Conservation (phyloP, 2,888 invertebrate species). For the Antheraea yamamai region DNA sequence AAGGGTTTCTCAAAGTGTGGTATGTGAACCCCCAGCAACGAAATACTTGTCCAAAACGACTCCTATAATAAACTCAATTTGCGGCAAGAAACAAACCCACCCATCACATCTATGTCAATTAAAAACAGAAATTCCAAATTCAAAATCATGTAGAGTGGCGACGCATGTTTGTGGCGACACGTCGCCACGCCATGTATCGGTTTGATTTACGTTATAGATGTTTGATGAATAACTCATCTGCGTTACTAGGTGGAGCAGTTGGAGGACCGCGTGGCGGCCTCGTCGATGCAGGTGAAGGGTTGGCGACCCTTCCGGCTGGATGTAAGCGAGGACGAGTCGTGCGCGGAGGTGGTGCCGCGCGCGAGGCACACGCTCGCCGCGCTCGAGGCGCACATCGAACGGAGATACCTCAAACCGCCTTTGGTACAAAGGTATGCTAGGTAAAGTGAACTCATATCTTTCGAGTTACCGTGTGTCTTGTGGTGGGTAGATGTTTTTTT, state of each 20-base stretch:
- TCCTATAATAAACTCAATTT: too few species aligned
- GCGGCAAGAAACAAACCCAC: too few species aligned
- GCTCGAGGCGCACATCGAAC: constrained; percentile 94
- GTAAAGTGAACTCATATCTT: constrained; percentile 50
- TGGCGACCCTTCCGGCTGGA: constrained; percentile 84
- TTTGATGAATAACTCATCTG: too few species aligned
- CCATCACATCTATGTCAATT: too few species aligned
- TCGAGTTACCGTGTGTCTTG: constrained; percentile 19
- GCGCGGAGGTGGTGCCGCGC: constrained; percentile 80
- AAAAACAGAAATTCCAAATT: too few species aligned
- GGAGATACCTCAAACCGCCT: constrained; percentile 96
- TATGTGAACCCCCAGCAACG: too few species aligned
- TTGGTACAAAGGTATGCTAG: constrained; percentile 84
- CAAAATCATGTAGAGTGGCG: too few species aligned
- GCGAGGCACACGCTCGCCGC: constrained; percentile 88
- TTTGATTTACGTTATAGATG: too few species aligned
- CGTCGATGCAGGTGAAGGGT: constrained; percentile 95
- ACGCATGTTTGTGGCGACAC: too few species aligned
- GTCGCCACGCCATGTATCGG: too few species aligned
- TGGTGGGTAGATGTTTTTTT: constrained; percentile 28
- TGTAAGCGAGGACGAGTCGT: constrained; percentile 83
- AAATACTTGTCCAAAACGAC: too few species aligned
- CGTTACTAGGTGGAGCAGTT: constrained; percentile 87
- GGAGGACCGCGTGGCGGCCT: constrained; percentile 93
- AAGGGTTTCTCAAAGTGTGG: too few species aligned